These are phyloP conservation scores for Sorex maritimensis DNA, from an alignment of 2,797 vertebrate species.

Conservation along the genomic window DNA sequence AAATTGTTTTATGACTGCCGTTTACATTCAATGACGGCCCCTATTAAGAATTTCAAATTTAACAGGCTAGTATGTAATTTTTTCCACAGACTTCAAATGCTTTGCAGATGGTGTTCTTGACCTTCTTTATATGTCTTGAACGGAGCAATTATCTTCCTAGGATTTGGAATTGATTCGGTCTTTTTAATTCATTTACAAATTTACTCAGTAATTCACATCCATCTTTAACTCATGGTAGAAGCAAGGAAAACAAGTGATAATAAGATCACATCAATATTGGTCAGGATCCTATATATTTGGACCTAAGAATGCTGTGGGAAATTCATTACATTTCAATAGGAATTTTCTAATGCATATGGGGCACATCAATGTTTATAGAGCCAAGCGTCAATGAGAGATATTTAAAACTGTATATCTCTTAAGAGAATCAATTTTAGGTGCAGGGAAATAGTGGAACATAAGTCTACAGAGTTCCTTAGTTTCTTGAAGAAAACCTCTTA, in stretches of 20 bases:
- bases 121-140: background rate
- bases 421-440: background rate
- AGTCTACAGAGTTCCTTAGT: background rate
- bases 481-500: background rate
- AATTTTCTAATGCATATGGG: slow-evolving; percentile 36
- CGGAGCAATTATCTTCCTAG: background rate
- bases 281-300: background rate
- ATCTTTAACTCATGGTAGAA: background rate
- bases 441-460: background rate
- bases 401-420: background rate
- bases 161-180: background rate
- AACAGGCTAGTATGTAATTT: background rate
- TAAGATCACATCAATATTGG: background rate
- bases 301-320: background rate
- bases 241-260: slow-evolving; percentile 32
- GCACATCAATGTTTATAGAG: background rate
- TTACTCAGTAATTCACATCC: background rate
- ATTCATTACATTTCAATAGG: background rate
- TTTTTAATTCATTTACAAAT: slow-evolving; percentile 3
- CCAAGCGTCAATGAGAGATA: background rate
- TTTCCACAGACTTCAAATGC: background rate
- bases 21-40: background rate
- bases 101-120: background rate
- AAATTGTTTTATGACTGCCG: background rate
- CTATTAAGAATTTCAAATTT: slow-evolving; percentile 23